A percentile compares a stretch with the other conserved stretches of the same genome.
These are phyloP conservation scores for Lycophotia porphyrea DNA, from an alignment of 2,888 invertebrate genomes.

Conservation along the genomic window DNA sequence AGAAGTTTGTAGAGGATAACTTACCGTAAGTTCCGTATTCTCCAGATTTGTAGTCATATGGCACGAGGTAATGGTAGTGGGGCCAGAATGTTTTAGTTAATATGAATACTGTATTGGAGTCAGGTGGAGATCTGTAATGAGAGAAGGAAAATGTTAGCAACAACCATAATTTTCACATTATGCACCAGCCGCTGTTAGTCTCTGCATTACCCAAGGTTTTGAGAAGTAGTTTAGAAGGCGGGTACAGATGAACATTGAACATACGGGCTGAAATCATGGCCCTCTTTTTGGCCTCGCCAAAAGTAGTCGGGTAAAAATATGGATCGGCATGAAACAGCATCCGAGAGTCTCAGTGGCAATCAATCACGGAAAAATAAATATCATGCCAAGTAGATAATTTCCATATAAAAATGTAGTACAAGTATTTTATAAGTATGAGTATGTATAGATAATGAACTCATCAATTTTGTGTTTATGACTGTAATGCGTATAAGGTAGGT, in stretches of 20 bases:
- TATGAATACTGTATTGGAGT: conserved; percentile 94
- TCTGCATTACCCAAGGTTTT: neutral
- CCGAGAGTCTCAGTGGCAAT: conserved; percentile 1
- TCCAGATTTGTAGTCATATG: conserved; percentile 95
- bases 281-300: neutral
- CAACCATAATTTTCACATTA: neutral
- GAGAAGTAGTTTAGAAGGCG: neutral
- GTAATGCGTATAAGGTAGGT: neutral
- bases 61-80: conserved; percentile 94
- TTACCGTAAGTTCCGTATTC: conserved; percentile 94
- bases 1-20: conserved; percentile 29
- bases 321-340: conserved; percentile 8
- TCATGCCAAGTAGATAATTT: conserved; percentile 13
- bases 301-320: neutral
- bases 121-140: conserved; percentile 91
- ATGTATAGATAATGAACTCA: neutral
- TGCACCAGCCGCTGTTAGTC: neutral
- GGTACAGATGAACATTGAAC: neutral
- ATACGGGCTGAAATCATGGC: neutral
- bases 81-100: conserved; percentile 94
- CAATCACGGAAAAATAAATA: conserved; percentile 21
- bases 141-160: neutral
- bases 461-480: neutral
- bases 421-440: too few species aligned
- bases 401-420: conserved; percentile 4